These are phyloP conservation scores for Anas georgica DNA, from an alignment of 2,797 vertebrate species.

Conservation along the genomic window DNA sequence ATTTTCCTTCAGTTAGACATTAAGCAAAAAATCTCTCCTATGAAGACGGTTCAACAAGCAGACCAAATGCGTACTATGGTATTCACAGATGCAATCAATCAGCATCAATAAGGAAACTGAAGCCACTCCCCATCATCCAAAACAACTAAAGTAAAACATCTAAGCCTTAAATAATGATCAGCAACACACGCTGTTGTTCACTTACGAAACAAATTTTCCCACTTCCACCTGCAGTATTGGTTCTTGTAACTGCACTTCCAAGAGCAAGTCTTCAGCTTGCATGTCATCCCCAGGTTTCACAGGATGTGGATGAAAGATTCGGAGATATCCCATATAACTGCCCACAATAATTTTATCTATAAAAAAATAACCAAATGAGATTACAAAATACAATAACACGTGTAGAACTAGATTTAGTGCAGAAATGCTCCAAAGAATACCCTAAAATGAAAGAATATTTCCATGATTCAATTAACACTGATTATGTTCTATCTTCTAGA, in stretches of 20 bases:
- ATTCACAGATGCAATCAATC: not conserved
- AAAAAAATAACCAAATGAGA: not conserved
- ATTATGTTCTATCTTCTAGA: not conserved
- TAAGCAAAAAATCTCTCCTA: not conserved
- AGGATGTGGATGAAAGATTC: constrained; percentile 88
- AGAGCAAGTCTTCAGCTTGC: constrained; percentile 86
- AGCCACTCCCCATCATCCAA: not conserved
- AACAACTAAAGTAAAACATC: not conserved
- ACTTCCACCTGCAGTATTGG: constrained; percentile 93
- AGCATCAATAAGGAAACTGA: not conserved
- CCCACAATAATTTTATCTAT: constrained; percentile 95
- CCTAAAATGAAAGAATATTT: not conserved
- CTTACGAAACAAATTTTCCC: constrained; percentile 99
- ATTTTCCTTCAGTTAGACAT: not conserved
- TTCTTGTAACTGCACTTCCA: constrained; percentile 90
- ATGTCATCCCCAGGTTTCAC: constrained; percentile 79
- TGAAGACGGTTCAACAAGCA: not conserved
- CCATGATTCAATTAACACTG: not conserved
- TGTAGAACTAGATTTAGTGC: not conserved
- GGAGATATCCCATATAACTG: constrained; percentile 92
- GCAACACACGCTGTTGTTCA: constrained; percentile 44
- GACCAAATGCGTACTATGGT: not conserved
- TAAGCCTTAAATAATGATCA: not conserved
- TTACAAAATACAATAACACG: not conserved
- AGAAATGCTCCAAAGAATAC: not conserved